phyloP scores from a whole-genome alignment of 2,113 vertebrate genomes.

The Rhinogobius similis region DNA sequence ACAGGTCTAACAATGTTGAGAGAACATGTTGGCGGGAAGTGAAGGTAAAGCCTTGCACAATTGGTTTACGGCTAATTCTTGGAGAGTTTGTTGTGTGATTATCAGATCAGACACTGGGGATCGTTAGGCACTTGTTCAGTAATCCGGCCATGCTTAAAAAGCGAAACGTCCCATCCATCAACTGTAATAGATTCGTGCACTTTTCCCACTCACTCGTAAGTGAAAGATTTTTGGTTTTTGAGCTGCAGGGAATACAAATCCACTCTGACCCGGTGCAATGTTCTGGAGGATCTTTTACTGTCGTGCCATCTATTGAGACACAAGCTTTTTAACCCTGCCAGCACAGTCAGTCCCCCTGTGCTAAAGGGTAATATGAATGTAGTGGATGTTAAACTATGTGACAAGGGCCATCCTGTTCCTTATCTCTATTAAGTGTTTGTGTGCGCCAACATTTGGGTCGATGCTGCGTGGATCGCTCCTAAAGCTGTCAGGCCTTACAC shows the following conservation, averaged over 20 bases:
- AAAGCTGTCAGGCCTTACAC: slow-evolving; percentile 66
- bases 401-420: slow-evolving; percentile 29
- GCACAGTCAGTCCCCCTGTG: slow-evolving; percentile 34
- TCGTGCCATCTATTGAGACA: slow-evolving; percentile 64
- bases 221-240: slow-evolving; percentile 41
- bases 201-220: slow-evolving; percentile 38
- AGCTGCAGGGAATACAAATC: slow-evolving; percentile 39
- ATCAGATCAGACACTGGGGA: slow-evolving; percentile 51
- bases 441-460: slow-evolving; percentile 12
- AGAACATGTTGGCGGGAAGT: slow-evolving; percentile 32
- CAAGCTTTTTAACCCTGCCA: slow-evolving; percentile 43
- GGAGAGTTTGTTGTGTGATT: slow-evolving; percentile 44
- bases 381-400: slow-evolving; percentile 31
- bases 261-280: slow-evolving; percentile 36
- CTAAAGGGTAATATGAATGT: slow-evolving; percentile 41
- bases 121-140: slow-evolving; percentile 38
- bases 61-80: slow-evolving; percentile 41
- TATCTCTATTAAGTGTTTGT: slow-evolving; percentile 50
- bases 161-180: slow-evolving; percentile 33
- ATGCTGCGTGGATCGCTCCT: slow-evolving; percentile 42
- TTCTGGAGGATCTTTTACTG: slow-evolving; percentile 33
- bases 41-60: slow-evolving; percentile 43
- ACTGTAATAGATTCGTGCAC: slow-evolving; percentile 30
- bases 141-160: slow-evolving; percentile 37
- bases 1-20: slow-evolving; percentile 23